These are phyloP conservation scores for Timandra comae DNA, from an alignment of 2,888 invertebrate genomes.

Conservation along the genomic window DNA sequence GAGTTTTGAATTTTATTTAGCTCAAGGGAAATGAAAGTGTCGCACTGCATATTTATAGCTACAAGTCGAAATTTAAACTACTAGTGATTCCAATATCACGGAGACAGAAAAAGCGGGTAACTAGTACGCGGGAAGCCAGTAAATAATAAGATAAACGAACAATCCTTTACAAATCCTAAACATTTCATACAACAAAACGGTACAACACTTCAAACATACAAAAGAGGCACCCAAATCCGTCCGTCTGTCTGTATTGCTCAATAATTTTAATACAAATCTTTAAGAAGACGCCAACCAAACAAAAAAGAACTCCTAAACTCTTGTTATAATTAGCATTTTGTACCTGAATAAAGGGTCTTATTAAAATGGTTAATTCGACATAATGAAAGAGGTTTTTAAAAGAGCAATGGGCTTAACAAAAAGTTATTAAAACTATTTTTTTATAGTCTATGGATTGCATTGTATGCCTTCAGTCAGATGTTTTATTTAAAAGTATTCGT, in stretches of 20 bases:
- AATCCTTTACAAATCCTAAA: too few relatives aligned
- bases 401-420: slow-evolving; percentile 61
- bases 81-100: too few relatives aligned
- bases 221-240: slow-evolving; percentile 29
- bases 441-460: slow-evolving; percentile 35
- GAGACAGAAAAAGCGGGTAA: too few relatives aligned
- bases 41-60: too few relatives aligned
- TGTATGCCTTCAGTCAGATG: slow-evolving; percentile 6
- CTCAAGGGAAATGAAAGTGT: too few relatives aligned
- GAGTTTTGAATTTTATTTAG: too few relatives aligned
- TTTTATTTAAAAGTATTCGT: too few relatives aligned
- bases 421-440: slow-evolving; percentile 69
- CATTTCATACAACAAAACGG: slow-evolving; percentile 41
- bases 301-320: slow-evolving; percentile 32
- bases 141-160: too few relatives aligned
- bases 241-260: slow-evolving; percentile 17
- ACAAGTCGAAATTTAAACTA: too few relatives aligned
- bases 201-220: too few relatives aligned
- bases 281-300: slow-evolving; percentile 50
- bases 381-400: slow-evolving; percentile 54
- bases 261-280: slow-evolving; percentile 55
- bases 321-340: not conserved
- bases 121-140: too few relatives aligned
- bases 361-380: slow-evolving; percentile 34
- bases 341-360: slow-evolving; percentile 19